Evolutionary conservation across 2,888 invertebrate genomes (phyloP), one percentile per base, ranked within the genome.

Genomic region (Amblyjoppa fuscipennis): DNA sequence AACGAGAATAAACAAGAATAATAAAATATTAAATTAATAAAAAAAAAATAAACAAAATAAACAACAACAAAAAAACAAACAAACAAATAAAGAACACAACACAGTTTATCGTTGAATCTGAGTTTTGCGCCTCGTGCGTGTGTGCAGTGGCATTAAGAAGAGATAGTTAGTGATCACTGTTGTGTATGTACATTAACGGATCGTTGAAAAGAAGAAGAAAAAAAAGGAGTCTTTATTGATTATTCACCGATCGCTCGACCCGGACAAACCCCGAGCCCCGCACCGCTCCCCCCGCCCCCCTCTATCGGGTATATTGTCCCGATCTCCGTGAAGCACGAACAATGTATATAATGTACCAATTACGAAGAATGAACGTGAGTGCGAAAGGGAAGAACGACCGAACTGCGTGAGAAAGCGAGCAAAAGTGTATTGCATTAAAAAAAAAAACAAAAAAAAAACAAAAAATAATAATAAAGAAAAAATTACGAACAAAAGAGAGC

Each of bases 111-210:
- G 91, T 93, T 93, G 91, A 91, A 90, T 90, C 88, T 90, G 90
- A 86, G 81, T 87, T 84, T 87, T 86, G 73, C 84, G 88, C 84
- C 81, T 89, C 87, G 88, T 87, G 91, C 88, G 91, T 92, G 94
- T 94, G 93, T 94, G 90, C 93, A 94, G 94, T 94, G 94, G 94
- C 92, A 92, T 86, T 87, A 90, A 85, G 56, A 80, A 75, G 89
- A 86, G 84, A 88, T 89, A 90, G 88, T 88, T 89, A 90, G 88
- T 88, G 77, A 84, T 89, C 89, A 89, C 89, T 89, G 88, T 90
- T 89, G 89, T 89, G 87, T 89, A 89, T 91, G 89, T 90, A 90
- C 88, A 90, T 90, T 90, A 87, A 90, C 77, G 81, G 86, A 89
- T 86, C 86, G 88, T 89, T 87, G 85, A 87, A 74, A 73, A 53